These are phyloP conservation scores for Cheilosia impressa DNA, from an alignment of 2,888 invertebrate genomes.

Conservation along the genomic window DNA sequence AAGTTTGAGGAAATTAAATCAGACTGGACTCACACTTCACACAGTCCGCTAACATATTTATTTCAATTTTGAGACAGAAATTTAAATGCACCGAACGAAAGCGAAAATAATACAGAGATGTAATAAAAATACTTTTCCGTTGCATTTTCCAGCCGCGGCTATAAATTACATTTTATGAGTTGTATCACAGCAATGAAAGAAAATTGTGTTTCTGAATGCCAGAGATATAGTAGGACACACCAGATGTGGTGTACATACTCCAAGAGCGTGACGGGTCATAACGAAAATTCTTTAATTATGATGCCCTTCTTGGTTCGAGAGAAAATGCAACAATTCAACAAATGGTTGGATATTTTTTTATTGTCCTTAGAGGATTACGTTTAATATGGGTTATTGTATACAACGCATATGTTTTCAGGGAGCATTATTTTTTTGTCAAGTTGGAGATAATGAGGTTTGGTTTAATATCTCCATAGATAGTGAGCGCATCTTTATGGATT, in stretches of 20 bases:
- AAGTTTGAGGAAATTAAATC: no score
- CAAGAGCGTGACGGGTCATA: not conserved
- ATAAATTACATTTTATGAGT: slow-evolving; percentile 28
- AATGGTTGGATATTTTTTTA: not conserved
- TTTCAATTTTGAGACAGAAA: not conserved
- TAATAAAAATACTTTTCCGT: not conserved
- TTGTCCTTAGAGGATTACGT: not conserved
- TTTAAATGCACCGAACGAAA: not conserved
- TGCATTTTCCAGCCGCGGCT: slow-evolving; percentile 14
- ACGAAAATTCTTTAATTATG: not conserved
- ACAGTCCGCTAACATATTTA: not conserved
- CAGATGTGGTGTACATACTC: not conserved
- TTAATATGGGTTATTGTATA: no score
- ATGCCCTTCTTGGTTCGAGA: not conserved
- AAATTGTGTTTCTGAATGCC: not conserved
- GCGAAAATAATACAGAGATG: not conserved
- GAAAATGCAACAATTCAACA: not conserved
- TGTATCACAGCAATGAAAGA: slow-evolving; percentile 3
- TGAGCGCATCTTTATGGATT: no score
- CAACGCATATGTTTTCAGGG: no score
- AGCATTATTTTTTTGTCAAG: no score
- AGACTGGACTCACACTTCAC: no score
- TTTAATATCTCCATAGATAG: no score
- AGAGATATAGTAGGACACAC: not conserved
- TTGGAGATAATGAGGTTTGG: no score